Base-by-base conservation (phyloP, 2,888 invertebrate species). In the Lepeophtheirus nordmannii region DNA sequence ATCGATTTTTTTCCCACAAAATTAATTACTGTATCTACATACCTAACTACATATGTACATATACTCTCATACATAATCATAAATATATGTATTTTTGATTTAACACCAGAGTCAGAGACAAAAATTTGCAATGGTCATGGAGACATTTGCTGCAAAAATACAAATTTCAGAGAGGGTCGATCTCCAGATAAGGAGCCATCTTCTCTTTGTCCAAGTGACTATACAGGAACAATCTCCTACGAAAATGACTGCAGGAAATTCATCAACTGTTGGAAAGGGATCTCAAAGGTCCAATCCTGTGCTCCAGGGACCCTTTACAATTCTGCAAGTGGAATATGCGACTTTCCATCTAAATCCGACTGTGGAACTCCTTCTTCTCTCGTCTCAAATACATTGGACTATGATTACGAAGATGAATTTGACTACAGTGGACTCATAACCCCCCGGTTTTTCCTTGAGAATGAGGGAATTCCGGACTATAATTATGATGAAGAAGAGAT, bases 231-330 rank as follows among this genome's bases (percentile, higher is more conserved):
- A 1, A n/a, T 38, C 10, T 22, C 62, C 14, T 17, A 20, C 20
- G 39, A 30, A 14, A 20, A 17, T 14, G 62, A 62, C 40, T 62
- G 62, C 39, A 40, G 20, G 14, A 62, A 62, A 17, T 62, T 62
- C n/a, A 40, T 41, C 10, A 62, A 62, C 20, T 62, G 62, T 23
- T 62, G 62, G 62, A 62, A 62, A 23, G 62, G 62, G 9, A 38
- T n/a, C 8, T 41, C 62, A 10, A 20, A 40, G 37, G 23, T 62
- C 8, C 62, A 62, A 7, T 12, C 12, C 40, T 62, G 62, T 8
- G 40, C 40, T 20, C 62, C 62, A 14, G 62, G 62, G 10, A 62
- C 62, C 1, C 40, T 38, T 11, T 62, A 12, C 40, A 62, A 62
- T 40, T 10, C 39, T 17, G 23, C n/a, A 17, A 40, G 20, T 17